Base-by-base conservation (phyloP, 2,888 invertebrate species). In the Omphaloscelis lunosa region DNA sequence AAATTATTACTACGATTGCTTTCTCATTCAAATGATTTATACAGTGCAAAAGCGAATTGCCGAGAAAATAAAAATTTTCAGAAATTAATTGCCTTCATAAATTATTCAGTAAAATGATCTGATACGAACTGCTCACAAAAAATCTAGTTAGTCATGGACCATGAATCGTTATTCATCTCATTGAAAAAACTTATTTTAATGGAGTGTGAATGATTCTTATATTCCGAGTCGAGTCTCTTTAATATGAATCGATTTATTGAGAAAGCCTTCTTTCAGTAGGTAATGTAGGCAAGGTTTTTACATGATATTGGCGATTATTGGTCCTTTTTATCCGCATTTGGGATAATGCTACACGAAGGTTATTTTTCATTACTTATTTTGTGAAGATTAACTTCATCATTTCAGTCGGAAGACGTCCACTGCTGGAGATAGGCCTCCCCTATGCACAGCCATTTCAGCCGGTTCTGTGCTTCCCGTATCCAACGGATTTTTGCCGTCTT, bases 11-110 rank as follows among this genome's bases (percentile, higher is more conserved):
- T 41, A 80, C 39, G n/a, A 41, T 41, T 29, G 23, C 51, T 20
- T 20, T 51, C 23, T 2, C 29, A 48, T 48, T 63, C 65, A 77
- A 39, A 81, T 74, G 82, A 86, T 80, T 80, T 76, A 78, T 79
- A 41, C 48, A 68, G 65, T 75, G 76, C 63, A 75, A 82, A 70
- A 79, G 72, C 39, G 66, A 65, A 77, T 72, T 48, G 41, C 70
- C 41, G 29, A 63, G 72, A 77, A 81, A 72, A 77, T 77, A 74
- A 72, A 69, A 78, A 78, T 74, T 78, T 75, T 63, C 69, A 79
- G 63, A 78, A 80, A 88, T 78, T 87, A 88, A 88, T 89, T 81
- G 87, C 77, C 65, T 20, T 83, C 80, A 88, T 88, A 84, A 88
- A 88, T 88, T 89, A 87, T 83, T 79, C 85, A 81, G 82, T 61